Conservation (phyloP, 2,113 vertebrate species). For the Salminus brasiliensis region DNA sequence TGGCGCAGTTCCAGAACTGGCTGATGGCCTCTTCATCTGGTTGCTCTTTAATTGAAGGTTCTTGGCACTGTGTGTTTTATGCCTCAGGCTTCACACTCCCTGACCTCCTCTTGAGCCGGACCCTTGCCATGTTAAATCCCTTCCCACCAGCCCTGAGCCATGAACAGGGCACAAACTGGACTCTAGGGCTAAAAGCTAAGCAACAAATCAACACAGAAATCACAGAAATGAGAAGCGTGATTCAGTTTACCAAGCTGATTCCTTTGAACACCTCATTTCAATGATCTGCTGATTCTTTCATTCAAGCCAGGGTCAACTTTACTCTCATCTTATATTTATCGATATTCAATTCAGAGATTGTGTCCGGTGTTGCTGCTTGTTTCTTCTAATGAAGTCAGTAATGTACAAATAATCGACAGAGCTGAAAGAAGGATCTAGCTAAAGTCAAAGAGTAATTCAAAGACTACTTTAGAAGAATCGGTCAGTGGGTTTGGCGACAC, state of each 20-base stretch:
- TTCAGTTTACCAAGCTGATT: background rate
- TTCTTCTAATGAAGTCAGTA: too few species aligned
- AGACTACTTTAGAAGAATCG: too few species aligned
- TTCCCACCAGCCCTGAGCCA: constrained; percentile 12
- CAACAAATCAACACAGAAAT: background rate
- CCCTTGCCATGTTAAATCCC: constrained; percentile 16
- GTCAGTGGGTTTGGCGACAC: background rate
- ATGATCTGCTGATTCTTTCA: too few species aligned
- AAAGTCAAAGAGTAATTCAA: too few species aligned
- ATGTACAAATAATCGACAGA: too few species aligned
- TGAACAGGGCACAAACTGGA: background rate
- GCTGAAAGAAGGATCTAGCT: too few species aligned
- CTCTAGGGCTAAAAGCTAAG: constrained; percentile 4
- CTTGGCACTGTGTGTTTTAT: constrained; percentile 39
- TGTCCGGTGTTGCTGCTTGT: too few species aligned
- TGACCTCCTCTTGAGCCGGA: constrained; percentile 13
- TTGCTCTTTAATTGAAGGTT: constrained; percentile 48
- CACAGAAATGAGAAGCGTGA: background rate
- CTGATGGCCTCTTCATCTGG: constrained; percentile 38
- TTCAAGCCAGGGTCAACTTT: too few species aligned
- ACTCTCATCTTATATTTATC: too few species aligned
- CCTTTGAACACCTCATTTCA: background rate
- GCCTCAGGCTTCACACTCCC: constrained; percentile 3
- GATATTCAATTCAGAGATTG: too few species aligned
- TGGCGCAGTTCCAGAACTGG: background rate